A percentile compares a stretch with the other conserved stretches of the same genome.
Conservation (phyloP, 2,888 invertebrate genomes). For the Gari tellinella region DNA sequence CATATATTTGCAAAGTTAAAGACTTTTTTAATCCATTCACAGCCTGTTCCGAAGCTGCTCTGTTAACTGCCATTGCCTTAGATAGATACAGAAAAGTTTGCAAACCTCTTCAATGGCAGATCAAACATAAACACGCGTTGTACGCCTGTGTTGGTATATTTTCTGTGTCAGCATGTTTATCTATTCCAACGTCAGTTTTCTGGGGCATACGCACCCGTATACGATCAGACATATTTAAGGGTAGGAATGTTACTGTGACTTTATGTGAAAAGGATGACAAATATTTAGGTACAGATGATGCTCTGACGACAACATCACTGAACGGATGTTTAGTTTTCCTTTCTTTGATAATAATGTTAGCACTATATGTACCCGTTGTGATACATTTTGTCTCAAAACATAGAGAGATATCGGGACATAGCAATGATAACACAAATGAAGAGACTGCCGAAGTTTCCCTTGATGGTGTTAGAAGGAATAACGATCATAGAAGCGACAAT, state of each 20-base stretch:
- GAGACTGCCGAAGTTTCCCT: too few species aligned
- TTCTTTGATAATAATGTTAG: conserved; percentile 10
- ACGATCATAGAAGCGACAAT: too few species aligned
- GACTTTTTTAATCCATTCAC: conserved; percentile 40
- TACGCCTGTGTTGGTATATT: neutral
- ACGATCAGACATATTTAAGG: neutral
- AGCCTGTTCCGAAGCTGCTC: conserved; percentile 16
- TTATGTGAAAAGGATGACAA: conserved; percentile 32
- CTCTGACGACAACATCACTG: conserved; percentile 2
- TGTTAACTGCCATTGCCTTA: conserved; percentile 23
- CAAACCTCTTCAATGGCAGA: conserved; percentile 29
- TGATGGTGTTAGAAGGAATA: too few species aligned
- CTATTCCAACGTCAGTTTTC: conserved; percentile 16
- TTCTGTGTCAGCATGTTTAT: conserved; percentile 5
- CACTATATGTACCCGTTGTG: conserved; percentile 16
- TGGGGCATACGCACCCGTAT: conserved; percentile 14
- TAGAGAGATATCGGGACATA: neutral
- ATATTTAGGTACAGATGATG: neutral
- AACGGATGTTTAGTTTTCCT: neutral
- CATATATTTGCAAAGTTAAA: conserved; percentile 22
- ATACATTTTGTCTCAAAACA: conserved; percentile 4
- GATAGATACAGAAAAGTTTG: conserved; percentile 43
- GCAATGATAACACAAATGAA: too few species aligned
- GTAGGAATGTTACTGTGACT: conserved; percentile 19
- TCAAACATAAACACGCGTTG: conserved; percentile 5